Percentiles rank a stretch among this genome's conserved stretches.
phyloP scores from a whole-genome alignment of 2,797 vertebrate species.

The Crocidura indochinensis region DNA sequence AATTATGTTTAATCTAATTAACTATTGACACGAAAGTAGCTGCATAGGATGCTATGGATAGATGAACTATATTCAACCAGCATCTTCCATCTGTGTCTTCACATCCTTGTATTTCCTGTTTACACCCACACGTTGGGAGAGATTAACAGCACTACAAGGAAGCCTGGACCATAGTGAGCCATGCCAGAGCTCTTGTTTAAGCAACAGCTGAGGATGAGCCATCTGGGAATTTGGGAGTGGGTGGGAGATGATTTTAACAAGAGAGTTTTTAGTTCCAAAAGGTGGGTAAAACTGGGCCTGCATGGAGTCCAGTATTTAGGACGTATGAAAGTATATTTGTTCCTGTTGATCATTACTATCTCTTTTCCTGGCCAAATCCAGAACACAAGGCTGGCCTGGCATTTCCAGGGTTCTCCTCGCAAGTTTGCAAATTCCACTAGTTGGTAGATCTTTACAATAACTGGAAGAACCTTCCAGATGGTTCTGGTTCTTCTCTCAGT shows the following conservation, averaged over 20 bases:
- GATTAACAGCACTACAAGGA: slow-evolving; percentile 38
- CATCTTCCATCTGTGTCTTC: slow-evolving; percentile 81
- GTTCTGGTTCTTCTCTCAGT: neutral
- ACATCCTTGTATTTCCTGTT: slow-evolving; percentile 83
- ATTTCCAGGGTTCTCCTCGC: neutral
- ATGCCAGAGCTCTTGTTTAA: slow-evolving; percentile 12
- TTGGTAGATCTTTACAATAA: neutral
- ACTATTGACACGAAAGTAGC: slow-evolving; percentile 75
- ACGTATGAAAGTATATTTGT: neutral
- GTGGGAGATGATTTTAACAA: neutral
- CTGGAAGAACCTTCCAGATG: neutral
- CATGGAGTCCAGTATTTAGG: neutral
- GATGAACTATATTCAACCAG: slow-evolving; percentile 76
- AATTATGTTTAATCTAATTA: slow-evolving; percentile 86
- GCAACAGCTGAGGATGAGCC: neutral
- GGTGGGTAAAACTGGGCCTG: neutral
- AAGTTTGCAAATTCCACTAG: neutral
- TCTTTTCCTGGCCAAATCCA: neutral
- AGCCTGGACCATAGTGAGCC: slow-evolving; percentile 37
- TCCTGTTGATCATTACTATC: neutral
- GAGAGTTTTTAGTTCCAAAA: neutral
- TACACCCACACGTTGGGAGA: slow-evolving; percentile 38
- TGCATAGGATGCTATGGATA: slow-evolving; percentile 74
- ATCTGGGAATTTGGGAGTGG: neutral
- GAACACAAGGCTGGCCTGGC: neutral